phyloP scores from a whole-genome alignment of 64 coral and sea anemone genomes.

The Montipora cactus region DNA sequence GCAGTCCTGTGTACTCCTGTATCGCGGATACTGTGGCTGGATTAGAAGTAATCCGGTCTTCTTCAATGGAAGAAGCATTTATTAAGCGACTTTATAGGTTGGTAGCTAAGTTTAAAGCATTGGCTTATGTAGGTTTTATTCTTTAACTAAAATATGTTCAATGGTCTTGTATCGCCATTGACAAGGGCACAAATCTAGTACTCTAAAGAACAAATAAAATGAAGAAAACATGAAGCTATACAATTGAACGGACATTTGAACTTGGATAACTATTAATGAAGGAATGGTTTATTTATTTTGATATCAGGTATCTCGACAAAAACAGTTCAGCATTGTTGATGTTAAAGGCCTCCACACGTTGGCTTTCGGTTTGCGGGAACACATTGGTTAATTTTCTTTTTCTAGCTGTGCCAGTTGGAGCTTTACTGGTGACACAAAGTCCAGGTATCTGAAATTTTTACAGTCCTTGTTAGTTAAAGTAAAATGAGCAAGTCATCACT shows the following conservation, averaged over 20 bases:
- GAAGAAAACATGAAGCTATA: not conserved
- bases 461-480: too few relatives aligned
- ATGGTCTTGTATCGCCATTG: too few relatives aligned
- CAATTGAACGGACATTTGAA: not conserved
- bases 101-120: not conserved
- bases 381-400: not conserved
- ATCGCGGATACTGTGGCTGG: slow-evolving; percentile 66
- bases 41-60: slow-evolving; percentile 59
- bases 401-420: slow-evolving; percentile 3
- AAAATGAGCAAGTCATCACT: too few relatives aligned
- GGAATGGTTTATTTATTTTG: not conserved
- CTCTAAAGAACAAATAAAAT: too few relatives aligned
- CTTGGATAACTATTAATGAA: not conserved
- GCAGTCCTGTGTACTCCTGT: slow-evolving; percentile 71
- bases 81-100: slow-evolving; percentile 6
- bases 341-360: not conserved
- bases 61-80: slow-evolving; percentile 33
- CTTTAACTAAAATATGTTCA: too few relatives aligned
- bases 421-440: slow-evolving; percentile 28
- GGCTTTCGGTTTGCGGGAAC: slow-evolving; percentile 9
- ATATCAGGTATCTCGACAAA: slow-evolving; percentile 35
- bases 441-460: slow-evolving; percentile 5
- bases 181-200: too few relatives aligned
- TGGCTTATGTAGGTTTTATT: too few relatives aligned
- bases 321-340: slow-evolving; percentile 22